A percentile compares a stretch with the other conserved stretches of the same genome.
Evolutionary conservation across 2,113 vertebrate species (phyloP).

Genomic region (Microcebus murinus): DNA sequence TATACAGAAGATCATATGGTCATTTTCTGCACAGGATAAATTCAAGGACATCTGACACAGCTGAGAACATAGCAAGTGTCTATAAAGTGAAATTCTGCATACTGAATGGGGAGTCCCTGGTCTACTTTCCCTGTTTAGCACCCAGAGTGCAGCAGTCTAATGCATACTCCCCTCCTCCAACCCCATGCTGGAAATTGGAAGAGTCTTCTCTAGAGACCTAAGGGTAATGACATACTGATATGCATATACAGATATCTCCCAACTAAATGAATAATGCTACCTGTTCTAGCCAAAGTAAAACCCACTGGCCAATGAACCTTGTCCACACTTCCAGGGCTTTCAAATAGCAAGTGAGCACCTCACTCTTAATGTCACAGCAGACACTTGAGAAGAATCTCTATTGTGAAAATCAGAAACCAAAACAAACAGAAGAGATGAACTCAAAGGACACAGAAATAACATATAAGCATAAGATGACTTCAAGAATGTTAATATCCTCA

Average conservation of each 20-base stretch:
- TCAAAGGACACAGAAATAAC: conserved; percentile 6
- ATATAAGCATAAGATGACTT: not conserved
- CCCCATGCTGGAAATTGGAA: not conserved
- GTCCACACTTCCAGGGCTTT: not conserved
- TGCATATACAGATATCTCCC: not conserved
- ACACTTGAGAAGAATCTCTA: not conserved
- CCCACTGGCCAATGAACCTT: not conserved
- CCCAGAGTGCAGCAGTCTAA: not conserved
- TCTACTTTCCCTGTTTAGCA: not conserved
- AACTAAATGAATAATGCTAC: not conserved
- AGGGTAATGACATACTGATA: not conserved
- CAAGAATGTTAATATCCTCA: not conserved
- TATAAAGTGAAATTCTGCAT: not conserved
- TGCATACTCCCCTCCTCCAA: not conserved
- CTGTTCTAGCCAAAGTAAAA: not conserved
- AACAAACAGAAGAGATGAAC: not conserved
- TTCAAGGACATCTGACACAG: not conserved
- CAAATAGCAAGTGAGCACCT: not conserved
- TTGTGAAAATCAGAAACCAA: not conserved
- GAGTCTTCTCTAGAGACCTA: not conserved
- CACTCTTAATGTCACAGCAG: not conserved
- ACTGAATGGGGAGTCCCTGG: not conserved
- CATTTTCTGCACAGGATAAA: not conserved
- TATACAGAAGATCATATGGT: not conserved
- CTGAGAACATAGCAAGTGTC: not conserved